Base-by-base conservation (phyloP, 2,797 vertebrate species). In the Percopsis omiscomaycus region DNA sequence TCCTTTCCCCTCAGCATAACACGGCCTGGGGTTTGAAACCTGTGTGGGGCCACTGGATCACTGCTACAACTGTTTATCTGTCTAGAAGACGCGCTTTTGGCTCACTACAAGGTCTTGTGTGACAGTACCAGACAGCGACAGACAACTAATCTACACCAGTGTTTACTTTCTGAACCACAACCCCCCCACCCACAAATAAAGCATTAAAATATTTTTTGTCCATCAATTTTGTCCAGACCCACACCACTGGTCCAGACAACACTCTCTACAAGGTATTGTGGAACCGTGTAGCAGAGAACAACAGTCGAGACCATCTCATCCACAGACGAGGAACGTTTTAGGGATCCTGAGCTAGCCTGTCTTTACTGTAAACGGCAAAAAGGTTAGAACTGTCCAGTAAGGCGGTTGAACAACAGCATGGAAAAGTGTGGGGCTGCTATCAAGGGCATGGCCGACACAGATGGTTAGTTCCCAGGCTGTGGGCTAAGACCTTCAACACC, bases 401-500 rank as follows among this genome's bases (percentile, higher is more conserved):
- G 12, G 61, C 30, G 55, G 66, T 67, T 66, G 66, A 74, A 61
- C 5, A 75, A 67, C 57, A 53, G 52, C 22, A 47, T 15, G 68
- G 59, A 69, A 73, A 82, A 68, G 61, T 28, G 48, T 46, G 13
- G 9, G 51, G 55, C 54, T 53, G 72, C 72, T 85, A 85, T 86
- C 84, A 74, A 68, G 62, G 71, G 32, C 49, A 59, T 37, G 54
- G 37, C 8, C 28, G 12, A 13, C 29, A 75, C 91, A 93, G 83
- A 84, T 92, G 91, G 65, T 67, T 66, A 63, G 47, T 91, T 93
- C 91, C 84, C 92, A 92, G 80, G 83, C 77, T 55, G 55, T 55
- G 49, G 3, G 59, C 61, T 14, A 73, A 87, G 84, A 84, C 85
- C 85, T 85, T 84, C 75, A 80, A 60, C 55, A 28, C 44, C 50